These are phyloP conservation scores for Limnephilus marmoratus DNA, from an alignment of 2,888 invertebrate genomes.

Conservation along the genomic window DNA sequence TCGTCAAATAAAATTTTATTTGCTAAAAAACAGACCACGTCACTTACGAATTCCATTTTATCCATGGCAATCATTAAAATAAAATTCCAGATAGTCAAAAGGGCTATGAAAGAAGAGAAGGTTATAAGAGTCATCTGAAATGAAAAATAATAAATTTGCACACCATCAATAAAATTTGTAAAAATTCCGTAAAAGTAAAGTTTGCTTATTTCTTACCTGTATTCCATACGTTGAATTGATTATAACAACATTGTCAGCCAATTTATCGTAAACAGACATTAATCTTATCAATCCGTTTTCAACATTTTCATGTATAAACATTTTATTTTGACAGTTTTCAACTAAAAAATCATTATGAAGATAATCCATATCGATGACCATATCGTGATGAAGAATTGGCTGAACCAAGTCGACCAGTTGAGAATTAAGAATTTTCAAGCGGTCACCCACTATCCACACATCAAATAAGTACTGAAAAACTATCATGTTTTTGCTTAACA, in stretches of 20 bases:
- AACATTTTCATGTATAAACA: background rate
- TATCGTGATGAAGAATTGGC: background rate
- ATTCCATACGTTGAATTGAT: conserved; percentile 48
- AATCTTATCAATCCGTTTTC: background rate
- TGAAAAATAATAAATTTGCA: background rate
- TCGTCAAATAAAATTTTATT: too few relatives aligned
- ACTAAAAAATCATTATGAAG: background rate
- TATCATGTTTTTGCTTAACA: background rate
- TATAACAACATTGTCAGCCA: conserved; percentile 36
- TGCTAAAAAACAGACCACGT: background rate
- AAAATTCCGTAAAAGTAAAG: too few relatives aligned
- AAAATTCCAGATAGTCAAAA: background rate
- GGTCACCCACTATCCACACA: background rate
- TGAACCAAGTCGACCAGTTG: background rate
- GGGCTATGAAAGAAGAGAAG: background rate
- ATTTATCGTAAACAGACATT: background rate
- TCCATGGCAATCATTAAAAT: background rate
- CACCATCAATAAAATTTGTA: too few relatives aligned
- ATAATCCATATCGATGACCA: background rate
- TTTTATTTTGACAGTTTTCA: background rate
- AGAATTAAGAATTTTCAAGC: background rate
- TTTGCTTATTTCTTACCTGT: conserved; percentile 10
- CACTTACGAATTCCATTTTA: background rate
- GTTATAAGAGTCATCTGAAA: conserved; percentile 10
- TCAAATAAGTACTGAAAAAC: background rate